Conservation (phyloP, 2,888 invertebrate species). For the Sthenelais limicola region DNA sequence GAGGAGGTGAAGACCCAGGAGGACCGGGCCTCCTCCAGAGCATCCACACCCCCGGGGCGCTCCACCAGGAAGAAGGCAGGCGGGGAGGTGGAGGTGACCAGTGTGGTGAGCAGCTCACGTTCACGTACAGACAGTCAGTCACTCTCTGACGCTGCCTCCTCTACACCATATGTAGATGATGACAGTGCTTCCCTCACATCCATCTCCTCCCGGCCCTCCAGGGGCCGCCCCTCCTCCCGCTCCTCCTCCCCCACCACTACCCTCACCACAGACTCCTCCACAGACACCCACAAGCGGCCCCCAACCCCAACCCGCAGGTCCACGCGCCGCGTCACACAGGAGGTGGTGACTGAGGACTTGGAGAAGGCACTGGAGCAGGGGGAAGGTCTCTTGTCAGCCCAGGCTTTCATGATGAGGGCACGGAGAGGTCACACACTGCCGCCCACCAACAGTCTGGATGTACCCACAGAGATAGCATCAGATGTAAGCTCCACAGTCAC, state of each 20-base stretch:
- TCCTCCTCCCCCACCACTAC: background rate
- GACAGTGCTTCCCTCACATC: slow-evolving; percentile 17
- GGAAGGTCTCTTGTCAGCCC: background rate
- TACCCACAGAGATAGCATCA: background rate
- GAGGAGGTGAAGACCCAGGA: too few relatives aligned
- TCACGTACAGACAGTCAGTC: background rate
- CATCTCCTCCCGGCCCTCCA: slow-evolving; percentile 8
- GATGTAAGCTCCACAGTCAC: slow-evolving; percentile 36
- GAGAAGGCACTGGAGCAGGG: background rate
- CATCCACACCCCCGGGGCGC: too few relatives aligned
- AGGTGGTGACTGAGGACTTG: slow-evolving; percentile 6
- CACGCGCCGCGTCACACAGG: background rate
- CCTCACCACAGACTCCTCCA: background rate
- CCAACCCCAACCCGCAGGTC: slow-evolving; percentile 11
- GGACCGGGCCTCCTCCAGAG: too few relatives aligned
- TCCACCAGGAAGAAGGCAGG: too few relatives aligned
- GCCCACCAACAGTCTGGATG: too few relatives aligned
- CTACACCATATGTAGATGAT: slow-evolving; percentile 6
- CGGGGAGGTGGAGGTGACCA: too few relatives aligned
- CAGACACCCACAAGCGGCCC: background rate
- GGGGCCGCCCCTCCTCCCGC: slow-evolving; percentile 10
- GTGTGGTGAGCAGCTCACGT: too few relatives aligned
- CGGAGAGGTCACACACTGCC: too few relatives aligned
- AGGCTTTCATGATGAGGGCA: slow-evolving; percentile 19
- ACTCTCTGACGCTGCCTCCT: slow-evolving; percentile 12